Base-by-base conservation (phyloP, 2,113 vertebrate species). In the Nerophis lumbriciformis region DNA sequence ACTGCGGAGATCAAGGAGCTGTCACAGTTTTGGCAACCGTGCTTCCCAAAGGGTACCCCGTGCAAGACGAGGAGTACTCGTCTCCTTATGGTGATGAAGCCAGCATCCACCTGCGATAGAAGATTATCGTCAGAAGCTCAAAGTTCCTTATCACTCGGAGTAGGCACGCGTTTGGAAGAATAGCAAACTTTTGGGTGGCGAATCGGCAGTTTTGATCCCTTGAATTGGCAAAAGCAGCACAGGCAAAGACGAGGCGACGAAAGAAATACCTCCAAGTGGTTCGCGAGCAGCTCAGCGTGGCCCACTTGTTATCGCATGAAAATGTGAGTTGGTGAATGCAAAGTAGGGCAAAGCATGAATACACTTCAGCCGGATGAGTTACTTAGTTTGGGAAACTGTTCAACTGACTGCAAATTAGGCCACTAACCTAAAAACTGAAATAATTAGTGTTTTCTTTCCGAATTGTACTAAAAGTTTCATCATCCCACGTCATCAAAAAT, bases 361-460 rank as follows among this genome's bases (percentile, higher is more conserved):
- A 28, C 28, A 28, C 28, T 28, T 28, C 28, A 28, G 42, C 8
- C 8, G 5, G 19, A 16, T 28, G 57, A 38, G 38, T 54, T 52
- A 28, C 28, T 52, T 12, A 21, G 28, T 28, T 21, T 21, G 5
- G 21, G 50, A 28, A 12, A 28, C 12, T 52, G 5, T 61, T 38
- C 36, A 69, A 53, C 19, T 37, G 36, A 61, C 76, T 63, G 59
- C 52, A 61, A 70, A 65, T 68, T 58, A 54, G 57, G 54, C 60
- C 63, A 64, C n/a, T 70, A 71, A 60, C 71, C 65, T 65, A 42
- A 54, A 37, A 37, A 54, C n/a, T 37, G 36, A 8, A 54, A 54
- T 54, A 54, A 37, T 54, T 36, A 54, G 12, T 66, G 45, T 55
- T 50, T 51, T 57, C 57, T 57, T 64, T 44, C 28, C 3, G 28